A percentile compares a stretch with the other conserved stretches of the same genome.
Evolutionary conservation across 1,140 invertebrate genomes (phyloP).

Genomic region (Palaemon carinicauda): DNA sequence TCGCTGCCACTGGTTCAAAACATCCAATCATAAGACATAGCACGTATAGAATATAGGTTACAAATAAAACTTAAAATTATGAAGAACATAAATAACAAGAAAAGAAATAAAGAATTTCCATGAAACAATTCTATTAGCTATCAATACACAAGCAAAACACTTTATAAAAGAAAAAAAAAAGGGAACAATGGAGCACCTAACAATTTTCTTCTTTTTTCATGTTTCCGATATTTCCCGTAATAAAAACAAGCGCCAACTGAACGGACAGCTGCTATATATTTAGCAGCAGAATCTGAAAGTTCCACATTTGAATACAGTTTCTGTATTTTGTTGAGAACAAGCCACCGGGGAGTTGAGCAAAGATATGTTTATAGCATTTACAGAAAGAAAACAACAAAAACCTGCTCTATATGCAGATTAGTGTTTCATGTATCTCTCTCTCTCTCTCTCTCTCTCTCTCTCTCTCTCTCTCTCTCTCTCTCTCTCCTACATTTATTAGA

Average conservation of each 20-base stretch:
- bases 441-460: background rate
- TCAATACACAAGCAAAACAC: no score
- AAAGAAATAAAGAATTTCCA: no score
- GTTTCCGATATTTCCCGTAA: background rate
- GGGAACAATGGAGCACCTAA: no score
- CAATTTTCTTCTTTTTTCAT: conserved; percentile 3
- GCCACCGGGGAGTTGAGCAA: conserved; percentile 5
- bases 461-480: background rate
- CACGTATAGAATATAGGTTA: no score
- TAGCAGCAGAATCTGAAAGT: conserved; percentile 27
- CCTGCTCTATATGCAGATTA: conserved; percentile 27
- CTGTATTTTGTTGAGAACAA: conserved; percentile 40
- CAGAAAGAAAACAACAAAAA: background rate
- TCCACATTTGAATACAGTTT: conserved; percentile 36
- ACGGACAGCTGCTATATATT: conserved; percentile 15
- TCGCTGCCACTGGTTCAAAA: no score
- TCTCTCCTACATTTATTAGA: background rate
- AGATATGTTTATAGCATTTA: conserved; percentile 43
- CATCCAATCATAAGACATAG: no score
- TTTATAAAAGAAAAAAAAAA: no score
- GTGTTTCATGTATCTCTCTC: conserved; percentile 3
- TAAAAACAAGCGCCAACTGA: background rate
- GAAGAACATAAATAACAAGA: no score
- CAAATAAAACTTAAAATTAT: no score
- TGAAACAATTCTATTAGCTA: no score